Evolutionary conservation across 2,113 vertebrate genomes (phyloP).

Genomic region (Pedetes capensis): DNA sequence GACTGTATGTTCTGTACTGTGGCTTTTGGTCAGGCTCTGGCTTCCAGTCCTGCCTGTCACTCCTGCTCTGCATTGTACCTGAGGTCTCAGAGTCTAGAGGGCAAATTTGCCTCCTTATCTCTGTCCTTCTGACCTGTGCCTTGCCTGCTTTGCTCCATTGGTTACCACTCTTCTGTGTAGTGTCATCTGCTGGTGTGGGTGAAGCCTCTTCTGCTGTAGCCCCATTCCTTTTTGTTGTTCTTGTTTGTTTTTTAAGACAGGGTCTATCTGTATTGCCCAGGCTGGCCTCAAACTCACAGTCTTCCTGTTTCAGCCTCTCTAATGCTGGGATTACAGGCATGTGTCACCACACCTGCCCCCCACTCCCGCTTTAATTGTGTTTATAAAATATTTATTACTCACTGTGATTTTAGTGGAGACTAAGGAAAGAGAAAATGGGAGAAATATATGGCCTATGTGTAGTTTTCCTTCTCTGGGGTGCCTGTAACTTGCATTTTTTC

Average conservation of each 20-base stretch:
- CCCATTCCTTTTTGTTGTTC: neutral
- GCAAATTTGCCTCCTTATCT: neutral
- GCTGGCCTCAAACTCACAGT: neutral
- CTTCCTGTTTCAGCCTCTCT: neutral
- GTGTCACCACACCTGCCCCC: no score
- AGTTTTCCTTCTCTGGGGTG: neutral
- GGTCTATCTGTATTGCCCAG: no score
- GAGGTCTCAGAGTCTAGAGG: neutral
- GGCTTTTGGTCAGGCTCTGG: neutral
- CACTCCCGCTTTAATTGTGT: no score
- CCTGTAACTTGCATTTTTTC: neutral
- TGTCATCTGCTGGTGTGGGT: neutral
- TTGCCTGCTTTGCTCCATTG: neutral
- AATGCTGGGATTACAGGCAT: neutral
- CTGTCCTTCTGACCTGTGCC: neutral
- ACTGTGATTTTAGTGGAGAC: neutral
- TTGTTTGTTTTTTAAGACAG: neutral
- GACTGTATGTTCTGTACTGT: no score
- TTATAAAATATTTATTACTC: neutral
- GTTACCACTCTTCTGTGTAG: neutral
- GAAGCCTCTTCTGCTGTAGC: neutral
- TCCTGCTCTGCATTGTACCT: neutral
- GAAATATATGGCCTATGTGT: neutral
- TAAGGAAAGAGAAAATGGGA: neutral
- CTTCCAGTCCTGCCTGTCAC: neutral